Base-by-base conservation (phyloP, 2,113 vertebrate genomes). In the Mungos mungo region DNA sequence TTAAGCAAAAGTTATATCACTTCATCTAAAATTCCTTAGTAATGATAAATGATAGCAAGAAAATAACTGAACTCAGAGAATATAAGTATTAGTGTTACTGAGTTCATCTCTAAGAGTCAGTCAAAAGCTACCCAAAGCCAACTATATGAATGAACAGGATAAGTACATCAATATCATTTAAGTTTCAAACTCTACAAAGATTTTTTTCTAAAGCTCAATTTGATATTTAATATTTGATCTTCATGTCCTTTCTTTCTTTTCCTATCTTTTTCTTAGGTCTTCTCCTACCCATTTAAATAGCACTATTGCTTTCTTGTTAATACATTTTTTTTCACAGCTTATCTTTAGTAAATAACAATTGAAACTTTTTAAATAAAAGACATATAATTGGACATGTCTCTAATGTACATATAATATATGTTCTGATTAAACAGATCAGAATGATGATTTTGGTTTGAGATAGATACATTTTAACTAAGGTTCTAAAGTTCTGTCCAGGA, bases 171-270 rank as follows among this genome's bases (percentile, higher is more conserved):
- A 4, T 79, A 63, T 92, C 14, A 50, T 7, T 88, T 35, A 87
- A 57, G 10, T 90, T 93, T 94, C 16, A 52, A 21, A 72, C n/a
- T 68, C 4, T 80, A 23, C n/a, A 74, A 81, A 50, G 3, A 27
- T 25, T 71, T 93, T 60, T 93, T 93, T 91, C 31, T 57, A 88
- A 93, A 95, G 71, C 23, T 63, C 38, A 90, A 50, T 50, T 45
- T 72, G 35, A 84, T 90, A 31, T 88, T 90, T 96, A 31, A 88
- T 66, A 50, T 86, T 95, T 95, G 29, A 69, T 71, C 33, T 90
- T 89, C 7, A 95, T 93, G 9, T 79, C 47, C 0, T 33, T 45
- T 29, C 25, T 76, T 11, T 25, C 0, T 2, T 47, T 77, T 47
- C 41, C 74, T 47, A 3, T 69, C 11, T 95, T 97, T 83, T 54